Percentiles rank a stretch among this genome's conserved stretches.
Evolutionary conservation across 2,797 vertebrate species (phyloP).

Genomic region (Margarornis squamiger): DNA sequence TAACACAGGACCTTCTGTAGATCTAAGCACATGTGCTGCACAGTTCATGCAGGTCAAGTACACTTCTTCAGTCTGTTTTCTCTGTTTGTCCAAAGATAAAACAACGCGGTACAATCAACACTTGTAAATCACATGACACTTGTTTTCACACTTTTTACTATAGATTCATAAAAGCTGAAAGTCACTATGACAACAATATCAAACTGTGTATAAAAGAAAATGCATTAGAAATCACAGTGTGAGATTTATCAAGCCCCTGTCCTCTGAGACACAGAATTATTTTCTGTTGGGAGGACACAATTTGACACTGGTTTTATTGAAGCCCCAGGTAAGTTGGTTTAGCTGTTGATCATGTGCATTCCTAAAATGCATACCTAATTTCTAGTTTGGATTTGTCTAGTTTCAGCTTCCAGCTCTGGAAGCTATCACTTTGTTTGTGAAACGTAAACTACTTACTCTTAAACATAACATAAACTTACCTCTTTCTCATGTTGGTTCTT

Average conservation of each 20-base stretch:
- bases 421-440: not conserved
- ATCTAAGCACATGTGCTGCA: not conserved
- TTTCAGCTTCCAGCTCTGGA: not conserved
- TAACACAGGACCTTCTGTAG: not conserved
- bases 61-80: not conserved
- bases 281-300: not conserved
- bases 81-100: not conserved
- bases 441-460: not conserved
- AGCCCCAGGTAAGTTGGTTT: not conserved
- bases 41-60: not conserved
- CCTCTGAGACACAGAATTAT: not conserved
- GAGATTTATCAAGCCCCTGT: not conserved
- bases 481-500: not conserved
- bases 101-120: not conserved
- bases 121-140: not conserved
- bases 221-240: not conserved
- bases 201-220: not conserved
- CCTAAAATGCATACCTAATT: not conserved
- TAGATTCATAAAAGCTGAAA: not conserved
- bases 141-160: not conserved
- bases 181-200: not conserved
- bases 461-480: not conserved
- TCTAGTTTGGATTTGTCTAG: conserved; percentile 5
- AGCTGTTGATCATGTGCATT: not conserved
- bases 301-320: not conserved